Percentiles rank a stretch among this genome's conserved stretches.
phyloP scores from a whole-genome alignment of 2,888 invertebrate species.

The Pseudeuparius sepicola region DNA sequence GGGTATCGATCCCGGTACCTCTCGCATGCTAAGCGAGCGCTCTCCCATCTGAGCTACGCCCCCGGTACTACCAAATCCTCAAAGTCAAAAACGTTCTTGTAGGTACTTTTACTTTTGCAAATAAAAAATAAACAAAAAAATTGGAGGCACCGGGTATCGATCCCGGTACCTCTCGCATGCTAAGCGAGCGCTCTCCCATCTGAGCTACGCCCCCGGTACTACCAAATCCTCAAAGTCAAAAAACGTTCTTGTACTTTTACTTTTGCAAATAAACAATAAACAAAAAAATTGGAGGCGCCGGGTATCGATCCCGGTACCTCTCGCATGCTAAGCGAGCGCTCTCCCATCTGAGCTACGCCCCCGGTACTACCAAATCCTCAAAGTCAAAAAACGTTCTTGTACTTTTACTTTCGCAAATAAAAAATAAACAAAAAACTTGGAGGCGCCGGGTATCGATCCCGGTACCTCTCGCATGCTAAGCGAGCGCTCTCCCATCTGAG shows the following conservation, averaged over 20 bases:
- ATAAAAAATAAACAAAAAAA: no score
- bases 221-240: no score
- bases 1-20: constrained; percentile 38
- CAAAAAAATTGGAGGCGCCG: constrained; percentile 34
- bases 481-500: constrained; percentile 37
- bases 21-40: constrained; percentile 39
- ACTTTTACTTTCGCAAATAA: no score
- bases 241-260: no score
- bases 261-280: no score
- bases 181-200: constrained; percentile 34
- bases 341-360: constrained; percentile 36
- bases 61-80: no score
- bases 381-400: no score
- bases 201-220: constrained; percentile 33
- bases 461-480: constrained; percentile 39
- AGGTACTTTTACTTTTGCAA: no score
- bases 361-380: no score
- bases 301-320: constrained; percentile 38
- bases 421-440: constrained; percentile 30
- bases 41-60: constrained; percentile 36
- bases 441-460: constrained; percentile 38
- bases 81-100: no score
- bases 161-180: constrained; percentile 36
- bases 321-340: constrained; percentile 39
- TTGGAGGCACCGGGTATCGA: constrained; percentile 35